Base-by-base conservation (phyloP, 1,140 invertebrate species). In the Zaprionus africanus region DNA sequence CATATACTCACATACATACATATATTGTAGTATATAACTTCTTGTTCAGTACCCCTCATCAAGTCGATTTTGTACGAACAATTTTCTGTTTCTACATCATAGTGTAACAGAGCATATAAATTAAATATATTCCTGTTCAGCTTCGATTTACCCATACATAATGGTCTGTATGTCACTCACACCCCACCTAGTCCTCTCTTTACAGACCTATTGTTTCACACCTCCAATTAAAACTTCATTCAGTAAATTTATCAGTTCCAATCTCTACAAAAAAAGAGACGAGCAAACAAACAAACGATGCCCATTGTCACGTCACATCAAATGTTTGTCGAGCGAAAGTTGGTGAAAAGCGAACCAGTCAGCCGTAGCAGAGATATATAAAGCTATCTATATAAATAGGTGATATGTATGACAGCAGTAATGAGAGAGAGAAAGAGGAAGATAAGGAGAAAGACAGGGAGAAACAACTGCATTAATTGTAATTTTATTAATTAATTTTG, bases 401-500 rank as follows among this genome's bases (percentile, higher is more conserved):
- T 46, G 41, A 46, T 46, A 46, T 46, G 7, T 46, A 46, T 17
- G n/a, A 46, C 41, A 46, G 41, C 41, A 43, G 17, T 43, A 51
- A 53, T 17, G 28, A n/a, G 28, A 19, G 19, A 51, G 15, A 13
- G 26, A 26, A 34, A 11, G 58, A n/a, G n/a, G n/a, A 61, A n/a
- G 36, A 36, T 34, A 9, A 36, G 26, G 41, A 41, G 38, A 46
- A 3, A 19, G n/a, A 19, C 1, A 17, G 6, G 7, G 28, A 51
- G 43, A 62, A 17, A 46, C 11, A 60, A 68, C 76, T 82, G 82
- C 82, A 85, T 85, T 73, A 86, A 88, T 86, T 86, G 82, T 80
- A 88, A 87, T 86, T 86, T 77, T 82, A 88, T 86, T 86, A 86
- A 86, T 82, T 83, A 87, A 82, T 56, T 64, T 70, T 76, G 19